Base-by-base conservation (phyloP, 2,113 vertebrate genomes). In the Lynx canadensis region DNA sequence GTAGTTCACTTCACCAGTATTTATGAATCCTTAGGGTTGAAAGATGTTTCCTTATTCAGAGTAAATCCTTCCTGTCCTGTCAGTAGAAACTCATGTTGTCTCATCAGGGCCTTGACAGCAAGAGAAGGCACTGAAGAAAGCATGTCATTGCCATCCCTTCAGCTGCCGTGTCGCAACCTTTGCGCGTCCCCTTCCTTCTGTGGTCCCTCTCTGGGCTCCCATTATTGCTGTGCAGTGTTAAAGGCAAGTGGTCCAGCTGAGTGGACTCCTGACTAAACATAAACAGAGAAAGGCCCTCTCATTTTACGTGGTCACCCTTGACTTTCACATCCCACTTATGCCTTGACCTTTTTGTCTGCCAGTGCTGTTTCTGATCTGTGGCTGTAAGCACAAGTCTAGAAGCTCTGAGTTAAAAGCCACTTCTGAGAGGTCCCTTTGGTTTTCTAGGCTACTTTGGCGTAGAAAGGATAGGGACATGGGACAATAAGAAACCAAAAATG, bases 361-460 rank as follows among this genome's bases (percentile, higher is more conserved):
- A 27, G 45, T 48, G 82, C 38, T 82, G 45, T 88, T 93, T 96
- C 86, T 94, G 19, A 25, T 87, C 38, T 74, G 84, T 31, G 55
- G 18, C 38, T 96, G 87, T 79, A 55, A 90, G 66, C 74, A 82
- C 65, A 93, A 93, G 82, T 85, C 79, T 73, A 52, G 55, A 63
- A n/a, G 36, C 38, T 91, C n/a, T 73, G 74, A 60, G 69, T 50
- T 73, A 92, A 94, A 92, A 74, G 16, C n/a, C 25, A 33, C 38
- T 91, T 48, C 41, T 78, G 60, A 84, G 66, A 23, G 15, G 38
- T 38, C 52, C 27, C 57, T 76, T 45, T 38, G 66, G 45, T 89
- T 94, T 78, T 80, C 65, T n/a, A 38, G n/a, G 73, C 14, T 50
- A 73, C 2, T 92, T 71, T 55, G 23, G n/a, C 84, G 1, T 45